Percentiles rank a stretch among this genome's conserved stretches.
phyloP scores from a whole-genome alignment of 2,113 vertebrate species.

The Dryoscopus gambensis region DNA sequence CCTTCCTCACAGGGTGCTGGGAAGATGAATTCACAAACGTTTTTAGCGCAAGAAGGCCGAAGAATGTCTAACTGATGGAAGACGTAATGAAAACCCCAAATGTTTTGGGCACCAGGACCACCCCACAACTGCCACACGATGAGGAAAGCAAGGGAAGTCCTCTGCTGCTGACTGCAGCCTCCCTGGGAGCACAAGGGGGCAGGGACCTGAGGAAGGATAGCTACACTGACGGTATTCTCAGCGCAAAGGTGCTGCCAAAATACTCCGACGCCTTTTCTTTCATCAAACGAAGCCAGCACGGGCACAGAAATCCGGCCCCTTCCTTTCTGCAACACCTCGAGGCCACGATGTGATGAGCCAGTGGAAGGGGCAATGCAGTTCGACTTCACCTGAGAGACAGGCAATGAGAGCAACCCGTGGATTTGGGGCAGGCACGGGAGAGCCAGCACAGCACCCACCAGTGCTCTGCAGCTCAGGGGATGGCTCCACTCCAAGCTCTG shows the following conservation, averaged over 20 bases:
- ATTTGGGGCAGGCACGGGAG: not conserved
- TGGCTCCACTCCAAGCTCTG: not conserved
- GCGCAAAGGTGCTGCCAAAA: not conserved
- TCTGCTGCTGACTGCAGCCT: not conserved
- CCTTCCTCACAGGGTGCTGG: not conserved
- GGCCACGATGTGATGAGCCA: not conserved
- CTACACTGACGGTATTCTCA: not conserved
- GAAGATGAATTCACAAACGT: not conserved
- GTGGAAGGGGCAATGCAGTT: not conserved
- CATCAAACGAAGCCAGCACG: accelerated
- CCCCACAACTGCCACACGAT: not conserved
- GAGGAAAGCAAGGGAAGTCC: not conserved
- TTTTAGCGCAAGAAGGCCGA: not conserved
- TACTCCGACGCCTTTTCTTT: not conserved
- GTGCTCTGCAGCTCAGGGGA: not conserved
- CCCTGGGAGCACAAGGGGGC: not conserved
- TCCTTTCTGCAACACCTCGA: not conserved
- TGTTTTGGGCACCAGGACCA: not conserved
- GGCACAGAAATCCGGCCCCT: not conserved
- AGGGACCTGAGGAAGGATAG: not conserved
- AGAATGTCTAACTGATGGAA: not conserved
- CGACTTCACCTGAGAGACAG: not conserved
- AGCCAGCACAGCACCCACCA: not conserved
- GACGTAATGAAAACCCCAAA: not conserved
- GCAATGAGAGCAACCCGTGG: not conserved